These are phyloP conservation scores for Apogon talboti DNA, from an alignment of 2,797 vertebrate genomes.

Conservation along the genomic window DNA sequence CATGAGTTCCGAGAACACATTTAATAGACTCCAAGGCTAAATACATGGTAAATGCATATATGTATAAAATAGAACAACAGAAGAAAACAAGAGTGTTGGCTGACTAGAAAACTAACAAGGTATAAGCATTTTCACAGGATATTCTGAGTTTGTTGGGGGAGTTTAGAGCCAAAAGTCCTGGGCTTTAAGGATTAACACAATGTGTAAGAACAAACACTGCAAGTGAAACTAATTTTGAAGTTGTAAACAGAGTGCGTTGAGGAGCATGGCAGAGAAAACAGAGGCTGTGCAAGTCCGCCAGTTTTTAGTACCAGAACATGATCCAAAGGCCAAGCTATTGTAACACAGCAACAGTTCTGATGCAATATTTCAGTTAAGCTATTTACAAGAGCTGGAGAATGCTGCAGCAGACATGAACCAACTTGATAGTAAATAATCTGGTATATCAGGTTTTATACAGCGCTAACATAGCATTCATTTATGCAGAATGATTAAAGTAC, in stretches of 20 bases:
- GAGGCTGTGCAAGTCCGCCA: background rate
- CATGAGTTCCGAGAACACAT: constrained; percentile 20
- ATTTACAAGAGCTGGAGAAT: background rate
- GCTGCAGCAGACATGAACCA: background rate
- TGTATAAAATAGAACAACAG: constrained; percentile 2
- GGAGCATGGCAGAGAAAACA: background rate
- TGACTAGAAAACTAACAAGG: background rate
- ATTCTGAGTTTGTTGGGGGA: background rate
- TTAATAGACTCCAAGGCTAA: constrained; percentile 26
- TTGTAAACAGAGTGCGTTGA: background rate
- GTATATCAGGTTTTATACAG: background rate
- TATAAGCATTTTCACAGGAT: background rate
- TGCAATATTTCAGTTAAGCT: constrained; percentile 5
- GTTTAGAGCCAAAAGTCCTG: background rate
- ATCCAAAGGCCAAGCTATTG: constrained; percentile 4
- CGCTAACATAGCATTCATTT: background rate
- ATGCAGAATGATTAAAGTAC: background rate
- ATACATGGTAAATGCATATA: constrained; percentile 12
- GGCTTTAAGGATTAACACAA: too few relatives aligned
- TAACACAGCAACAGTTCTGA: constrained; percentile 21
- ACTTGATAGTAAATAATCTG: constrained; percentile 9
- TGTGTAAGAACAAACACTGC: background rate
- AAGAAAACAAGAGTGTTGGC: constrained; percentile 41
- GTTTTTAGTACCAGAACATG: constrained; percentile 2
- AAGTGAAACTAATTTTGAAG: too few relatives aligned